Evolutionary conservation across 2,113 vertebrate genomes (phyloP), one percentile per base, ranked within the genome.

Genomic region (Rhynchomys soricoides): DNA sequence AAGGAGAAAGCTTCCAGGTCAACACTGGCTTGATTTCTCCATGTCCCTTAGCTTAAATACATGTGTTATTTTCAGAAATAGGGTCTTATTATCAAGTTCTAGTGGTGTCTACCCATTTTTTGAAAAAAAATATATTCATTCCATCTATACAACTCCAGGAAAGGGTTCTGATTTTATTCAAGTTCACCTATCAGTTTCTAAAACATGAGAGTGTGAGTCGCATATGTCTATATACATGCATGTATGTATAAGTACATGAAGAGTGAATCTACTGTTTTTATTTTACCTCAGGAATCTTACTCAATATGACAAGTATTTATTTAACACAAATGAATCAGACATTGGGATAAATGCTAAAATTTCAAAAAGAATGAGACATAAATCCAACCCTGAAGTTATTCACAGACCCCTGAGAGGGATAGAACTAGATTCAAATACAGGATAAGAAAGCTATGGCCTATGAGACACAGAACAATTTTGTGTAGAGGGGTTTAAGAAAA

Each of bases 101-200:
- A 17, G 15, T 64, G 82, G 59, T 45, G 34, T 85, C 40, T 31
- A 64, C 2, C 4, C 57, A 64, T 45, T 64, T 40, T 9, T n/a
- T n/a, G n/a, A n/a, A 15, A 57, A 82, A 78, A 78, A 71, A 45
- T 95, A 29, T 34, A 93, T 22, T 48, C 3, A 45, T 19, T 21
- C 24, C 64, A n/a, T 78, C 64, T 94, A 29, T 50, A 75, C 31
- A 93, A 89, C 45, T 96, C 31, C 15, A 96, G 66, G 24, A 92
- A 94, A 83, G 34, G 74, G 15, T 15, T 91, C 71, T 95, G 22
- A 55, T 94, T 94, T 92, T 68, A 70, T 86, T 95, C 90, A 68
- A 34, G 90, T 87, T 48, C 16, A 90, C 37, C 17, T 83, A 86
- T 50, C 34, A 59, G n/a, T 93, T 91, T 89, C 73, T 88, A 52